phyloP scores from a whole-genome alignment of 2,113 vertebrate species.

The Accipiter virgatus region DNA sequence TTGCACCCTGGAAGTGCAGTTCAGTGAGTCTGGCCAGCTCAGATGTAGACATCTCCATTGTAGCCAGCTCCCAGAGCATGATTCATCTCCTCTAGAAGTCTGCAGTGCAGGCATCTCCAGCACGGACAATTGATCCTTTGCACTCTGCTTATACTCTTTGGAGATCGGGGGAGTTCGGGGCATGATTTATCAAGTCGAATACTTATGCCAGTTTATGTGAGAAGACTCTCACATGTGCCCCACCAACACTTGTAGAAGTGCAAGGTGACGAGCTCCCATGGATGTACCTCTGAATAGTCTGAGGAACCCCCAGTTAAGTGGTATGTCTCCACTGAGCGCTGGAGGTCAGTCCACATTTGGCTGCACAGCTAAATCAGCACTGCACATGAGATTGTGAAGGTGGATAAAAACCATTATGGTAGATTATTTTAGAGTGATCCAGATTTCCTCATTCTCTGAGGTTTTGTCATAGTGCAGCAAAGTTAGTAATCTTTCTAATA shows the following conservation, averaged over 20 bases:
- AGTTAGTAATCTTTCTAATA: not conserved
- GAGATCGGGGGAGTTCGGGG: not conserved
- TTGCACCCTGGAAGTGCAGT: not conserved
- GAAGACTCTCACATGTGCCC: not conserved
- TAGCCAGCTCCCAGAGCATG: not conserved
- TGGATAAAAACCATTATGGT: not conserved
- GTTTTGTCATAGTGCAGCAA: not conserved
- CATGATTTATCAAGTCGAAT: not conserved
- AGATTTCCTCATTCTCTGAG: not conserved
- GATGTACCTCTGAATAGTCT: fast-evolving
- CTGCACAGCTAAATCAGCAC: not conserved
- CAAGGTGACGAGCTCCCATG: not conserved
- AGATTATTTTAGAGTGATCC: not conserved
- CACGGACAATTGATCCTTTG: fast-evolving
- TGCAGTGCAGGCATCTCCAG: not conserved
- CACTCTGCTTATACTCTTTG: not conserved
- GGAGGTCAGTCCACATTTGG: not conserved
- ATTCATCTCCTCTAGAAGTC: not conserved
- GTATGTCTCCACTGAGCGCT: not conserved
- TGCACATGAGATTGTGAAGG: fast-evolving
- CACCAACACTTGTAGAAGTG: not conserved
- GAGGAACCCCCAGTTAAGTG: fast-evolving
- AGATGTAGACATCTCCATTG: not conserved
- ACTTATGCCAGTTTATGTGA: not conserved
- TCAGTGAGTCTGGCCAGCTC: not conserved